phyloP scores from a whole-genome alignment of 2,113 vertebrate genomes.

The Alethe diademata region DNA sequence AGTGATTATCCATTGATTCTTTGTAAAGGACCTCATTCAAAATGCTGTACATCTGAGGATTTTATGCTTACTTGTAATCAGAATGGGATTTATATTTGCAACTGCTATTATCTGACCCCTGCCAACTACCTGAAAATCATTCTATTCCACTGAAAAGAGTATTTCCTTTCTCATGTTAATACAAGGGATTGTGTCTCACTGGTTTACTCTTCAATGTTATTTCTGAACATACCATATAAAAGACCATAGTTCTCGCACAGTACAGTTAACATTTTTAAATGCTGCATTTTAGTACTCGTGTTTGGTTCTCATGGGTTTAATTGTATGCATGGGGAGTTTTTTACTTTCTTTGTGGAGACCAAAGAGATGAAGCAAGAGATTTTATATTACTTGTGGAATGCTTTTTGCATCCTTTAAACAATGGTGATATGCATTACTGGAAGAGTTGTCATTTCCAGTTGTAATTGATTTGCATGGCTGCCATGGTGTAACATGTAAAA shows the following conservation, averaged over 20 bases:
- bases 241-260: background rate
- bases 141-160: background rate
- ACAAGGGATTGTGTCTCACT: background rate
- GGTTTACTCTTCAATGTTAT: background rate
- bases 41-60: background rate
- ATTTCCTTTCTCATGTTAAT: background rate
- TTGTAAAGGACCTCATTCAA: background rate
- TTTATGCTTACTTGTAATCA: background rate
- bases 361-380: slow-evolving; percentile 31
- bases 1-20: background rate
- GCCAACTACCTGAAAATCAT: background rate
- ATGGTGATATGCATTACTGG: slow-evolving; percentile 52
- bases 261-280: background rate
- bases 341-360: background rate
- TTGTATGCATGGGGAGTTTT: background rate
- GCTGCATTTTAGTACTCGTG: background rate
- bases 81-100: background rate
- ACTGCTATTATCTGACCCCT: background rate
- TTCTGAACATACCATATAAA: background rate
- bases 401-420: slow-evolving; percentile 56
- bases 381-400: slow-evolving; percentile 55
- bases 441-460: slow-evolving; percentile 62
- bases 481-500: slow-evolving; percentile 56
- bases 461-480: slow-evolving; percentile 69
- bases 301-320: slow-evolving; percentile 11